These are phyloP conservation scores for Actinia equina DNA, from an alignment of 64 coral and sea anemone genomes.

Conservation along the genomic window DNA sequence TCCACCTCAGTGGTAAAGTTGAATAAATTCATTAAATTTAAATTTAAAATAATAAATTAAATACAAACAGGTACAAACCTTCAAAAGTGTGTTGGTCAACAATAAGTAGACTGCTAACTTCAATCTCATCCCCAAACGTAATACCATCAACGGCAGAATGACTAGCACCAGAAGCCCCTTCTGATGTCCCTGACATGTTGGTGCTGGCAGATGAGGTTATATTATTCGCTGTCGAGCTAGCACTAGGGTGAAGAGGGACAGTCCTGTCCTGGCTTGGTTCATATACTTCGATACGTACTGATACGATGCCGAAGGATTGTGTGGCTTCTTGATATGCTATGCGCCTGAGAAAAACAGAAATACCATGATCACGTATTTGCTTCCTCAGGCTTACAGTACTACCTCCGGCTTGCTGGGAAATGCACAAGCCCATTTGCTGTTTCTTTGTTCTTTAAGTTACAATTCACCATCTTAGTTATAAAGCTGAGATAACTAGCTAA, in stretches of 20 bases:
- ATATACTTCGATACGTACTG: conserved; percentile 72
- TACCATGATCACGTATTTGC: too few relatives aligned
- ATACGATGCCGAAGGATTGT: conserved; percentile 91
- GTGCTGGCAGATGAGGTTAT: conserved; percentile 55
- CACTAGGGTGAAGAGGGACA: conserved; percentile 76
- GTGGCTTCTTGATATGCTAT: conserved; percentile 92
- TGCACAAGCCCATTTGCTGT: too few relatives aligned
- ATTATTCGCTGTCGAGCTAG: conserved; percentile 81
- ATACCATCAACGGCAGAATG: conserved; percentile 75
- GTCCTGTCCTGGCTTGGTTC: conserved; percentile 54
- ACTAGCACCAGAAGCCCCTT: background rate
- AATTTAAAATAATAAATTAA: too few relatives aligned
- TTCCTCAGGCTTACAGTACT: too few relatives aligned
- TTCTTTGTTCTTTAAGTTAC: too few relatives aligned
- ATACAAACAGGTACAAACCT: conserved; percentile 34
- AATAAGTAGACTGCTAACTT: conserved; percentile 78
- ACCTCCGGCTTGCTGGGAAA: too few relatives aligned
- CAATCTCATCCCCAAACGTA: conserved; percentile 95
- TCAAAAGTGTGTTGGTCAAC: conserved; percentile 98
- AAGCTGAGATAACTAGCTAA: too few relatives aligned
- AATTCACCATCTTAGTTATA: too few relatives aligned
- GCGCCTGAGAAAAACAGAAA: conserved; percentile 43
- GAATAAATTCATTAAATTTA: too few relatives aligned
- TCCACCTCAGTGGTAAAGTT: too few relatives aligned
- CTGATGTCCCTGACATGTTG: conserved; percentile 25